Base-by-base conservation (phyloP, 1,140 invertebrate species). In the Oryctes rhinoceros region DNA sequence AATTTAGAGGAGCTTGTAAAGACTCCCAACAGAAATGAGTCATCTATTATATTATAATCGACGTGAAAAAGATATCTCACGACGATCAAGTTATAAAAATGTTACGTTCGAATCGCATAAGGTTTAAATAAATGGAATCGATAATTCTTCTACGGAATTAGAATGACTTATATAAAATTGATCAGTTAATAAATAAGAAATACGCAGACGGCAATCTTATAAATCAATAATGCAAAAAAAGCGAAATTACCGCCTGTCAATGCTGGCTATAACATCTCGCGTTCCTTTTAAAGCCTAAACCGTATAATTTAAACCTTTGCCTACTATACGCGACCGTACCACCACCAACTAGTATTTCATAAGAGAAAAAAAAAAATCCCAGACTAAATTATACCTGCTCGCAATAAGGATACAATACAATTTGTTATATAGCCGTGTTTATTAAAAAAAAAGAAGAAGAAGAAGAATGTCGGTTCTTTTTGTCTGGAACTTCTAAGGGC, bases 251-350 rank as follows among this genome's bases (percentile, higher is more conserved):
- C 35, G 65, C 65, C 65, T 71, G 65, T 71, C 65, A 71, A 7
- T 35, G 20, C 24, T 15, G 65, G n/a, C 65, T 71, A 71, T 37
- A 71, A 71, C 53, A 59, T n/a, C 35, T 71, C 65, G 65, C 65
- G 65, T 71, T 71, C 65, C 24, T 71, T 71, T 37, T 24, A 71
- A 71, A 71, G 65, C 35, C 13, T 37, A 71, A 62, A 71, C 65
- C 65, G 65, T 71, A 71, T 71, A 71, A 71, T 71, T 71, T 71
- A 71, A 71, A 71, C 24, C 65, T 71, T 71, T 71, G 13, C 65
- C 65, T 71, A 71, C 35, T 59, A 30, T 30, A 59, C 53, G 18
- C 53, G 53, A 37, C 65, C 18, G 20, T 35, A 37, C 65, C 65
- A 71, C 65, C 53, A 62, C 53, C 53, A 62, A 71, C 65, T 71